Conservation (phyloP, 92 coral and sea anemone genomes). For the Zoanthus gigantus region DNA sequence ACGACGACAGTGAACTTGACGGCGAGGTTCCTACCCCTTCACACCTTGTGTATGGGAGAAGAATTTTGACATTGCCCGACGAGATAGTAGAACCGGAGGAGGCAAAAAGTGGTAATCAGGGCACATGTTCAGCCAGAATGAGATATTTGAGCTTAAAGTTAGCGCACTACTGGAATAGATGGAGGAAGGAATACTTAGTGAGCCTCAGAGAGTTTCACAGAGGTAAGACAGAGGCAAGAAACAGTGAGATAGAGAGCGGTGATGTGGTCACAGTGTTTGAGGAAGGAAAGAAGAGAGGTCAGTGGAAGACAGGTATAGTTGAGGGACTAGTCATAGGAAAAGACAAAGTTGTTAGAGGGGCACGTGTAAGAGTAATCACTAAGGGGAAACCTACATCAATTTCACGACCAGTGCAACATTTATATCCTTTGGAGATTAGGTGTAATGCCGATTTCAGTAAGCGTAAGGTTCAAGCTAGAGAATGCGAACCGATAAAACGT, state of each 20-base stretch:
- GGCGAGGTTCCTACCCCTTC: neutral
- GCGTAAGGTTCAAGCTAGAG: neutral
- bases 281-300: slow-evolving; percentile 17
- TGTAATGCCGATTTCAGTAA: slow-evolving; percentile 7
- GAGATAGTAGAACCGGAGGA: slow-evolving; percentile 45
- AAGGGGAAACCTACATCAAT: slow-evolving; percentile 10
- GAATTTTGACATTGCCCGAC: slow-evolving; percentile 42
- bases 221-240: neutral
- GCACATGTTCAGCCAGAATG: slow-evolving; percentile 5
- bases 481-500: neutral
- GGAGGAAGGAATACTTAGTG: slow-evolving; percentile 13
- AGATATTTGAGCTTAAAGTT: slow-evolving; percentile 9
- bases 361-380: slow-evolving; percentile 31
- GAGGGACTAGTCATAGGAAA: slow-evolving; percentile 25
- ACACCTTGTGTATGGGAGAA: slow-evolving; percentile 43
- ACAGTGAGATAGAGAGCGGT: slow-evolving; percentile 13
- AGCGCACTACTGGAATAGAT: slow-evolving; percentile 12
- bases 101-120: neutral
- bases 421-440: slow-evolving; percentile 27
- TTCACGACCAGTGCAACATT: slow-evolving; percentile 31
- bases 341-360: slow-evolving; percentile 20
- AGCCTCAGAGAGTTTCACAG: slow-evolving; percentile 10
- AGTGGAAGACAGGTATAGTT: slow-evolving; percentile 46
- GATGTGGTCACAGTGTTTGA: slow-evolving; percentile 50
- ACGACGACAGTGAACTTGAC: too few relatives aligned